These are phyloP conservation scores for Seriola dumerili DNA, from an alignment of 2,113 vertebrate genomes.

Conservation along the genomic window DNA sequence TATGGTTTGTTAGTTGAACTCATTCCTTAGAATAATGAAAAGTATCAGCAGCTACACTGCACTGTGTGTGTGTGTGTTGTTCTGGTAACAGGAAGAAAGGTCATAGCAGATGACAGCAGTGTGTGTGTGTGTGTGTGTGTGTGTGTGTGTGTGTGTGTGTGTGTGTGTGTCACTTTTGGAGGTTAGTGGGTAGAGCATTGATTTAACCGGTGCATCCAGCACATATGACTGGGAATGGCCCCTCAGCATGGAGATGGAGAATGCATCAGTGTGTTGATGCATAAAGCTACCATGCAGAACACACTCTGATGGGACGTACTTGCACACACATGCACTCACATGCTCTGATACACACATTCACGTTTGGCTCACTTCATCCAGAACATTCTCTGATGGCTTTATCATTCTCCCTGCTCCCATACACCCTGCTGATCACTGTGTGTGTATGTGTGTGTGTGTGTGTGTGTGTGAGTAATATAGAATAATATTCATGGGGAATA, in stretches of 20 bases:
- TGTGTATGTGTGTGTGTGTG: conserved; percentile 28
- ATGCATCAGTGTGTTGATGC: conserved; percentile 88
- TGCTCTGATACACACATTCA: conserved; percentile 74
- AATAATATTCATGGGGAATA: conserved; percentile 85
- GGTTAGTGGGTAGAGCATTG: conserved; percentile 87
- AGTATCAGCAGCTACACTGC: not conserved
- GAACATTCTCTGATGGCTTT: conserved; percentile 86
- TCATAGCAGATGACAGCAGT: conserved; percentile 58
- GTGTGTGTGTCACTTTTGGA: conserved; percentile 73
- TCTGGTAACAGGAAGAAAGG: conserved; percentile 62
- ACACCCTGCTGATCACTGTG: conserved; percentile 62
- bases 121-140: conserved; percentile 23
- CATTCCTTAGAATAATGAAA: not conserved
- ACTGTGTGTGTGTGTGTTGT: conserved; percentile 24
- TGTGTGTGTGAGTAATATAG: conserved; percentile 75
- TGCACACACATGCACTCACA: conserved; percentile 55
- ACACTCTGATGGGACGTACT: conserved; percentile 73
- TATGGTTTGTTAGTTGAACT: not conserved
- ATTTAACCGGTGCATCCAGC: conserved; percentile 90
- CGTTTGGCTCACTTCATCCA: conserved; percentile 82
- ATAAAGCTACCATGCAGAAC: conserved; percentile 90
- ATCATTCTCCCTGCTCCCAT: conserved; percentile 79
- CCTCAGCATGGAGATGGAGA: conserved; percentile 90
- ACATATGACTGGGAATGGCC: conserved; percentile 83
- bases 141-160: not conserved